A percentile compares a stretch with the other conserved stretches of the same genome.
Evolutionary conservation across 2,113 vertebrate genomes (phyloP).

Genomic region (Mobula birostris): DNA sequence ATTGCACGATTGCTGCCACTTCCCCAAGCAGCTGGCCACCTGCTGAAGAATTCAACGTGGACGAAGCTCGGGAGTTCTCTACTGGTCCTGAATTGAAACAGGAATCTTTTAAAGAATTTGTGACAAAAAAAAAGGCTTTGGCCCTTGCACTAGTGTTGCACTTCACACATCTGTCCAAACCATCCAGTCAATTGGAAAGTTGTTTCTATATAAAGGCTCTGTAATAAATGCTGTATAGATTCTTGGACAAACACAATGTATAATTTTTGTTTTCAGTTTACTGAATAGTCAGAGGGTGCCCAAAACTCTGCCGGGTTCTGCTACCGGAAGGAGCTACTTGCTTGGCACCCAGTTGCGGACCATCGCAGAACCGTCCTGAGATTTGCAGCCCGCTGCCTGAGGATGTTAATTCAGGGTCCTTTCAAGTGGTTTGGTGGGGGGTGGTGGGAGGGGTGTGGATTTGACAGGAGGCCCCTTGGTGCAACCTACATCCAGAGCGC

Average conservation of each 20-base stretch:
- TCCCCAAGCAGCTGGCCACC: not conserved
- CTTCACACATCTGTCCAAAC: not conserved
- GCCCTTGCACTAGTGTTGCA: not conserved
- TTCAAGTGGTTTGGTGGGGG: not conserved
- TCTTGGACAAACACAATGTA: not conserved
- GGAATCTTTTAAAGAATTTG: not conserved
- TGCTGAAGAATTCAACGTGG: not conserved
- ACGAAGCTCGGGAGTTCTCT: not conserved
- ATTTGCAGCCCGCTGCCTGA: not conserved
- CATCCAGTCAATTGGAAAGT: not conserved
- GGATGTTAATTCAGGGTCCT: not conserved
- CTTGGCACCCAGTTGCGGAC: not conserved
- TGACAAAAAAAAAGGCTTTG: not conserved
- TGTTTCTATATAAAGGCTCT: not conserved
- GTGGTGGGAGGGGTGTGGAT: not conserved
- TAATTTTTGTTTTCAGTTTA: not conserved
- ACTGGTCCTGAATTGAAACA: not conserved
- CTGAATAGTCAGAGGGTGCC: not conserved
- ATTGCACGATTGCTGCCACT: not conserved
- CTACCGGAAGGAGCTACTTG: not conserved
- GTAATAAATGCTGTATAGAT: not conserved
- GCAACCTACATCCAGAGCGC: not conserved
- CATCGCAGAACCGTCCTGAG: no score
- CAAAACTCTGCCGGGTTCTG: not conserved
- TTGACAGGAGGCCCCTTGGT: not conserved